phyloP scores from a whole-genome alignment of 2,888 invertebrate species.

The Tiliacea citrago region DNA sequence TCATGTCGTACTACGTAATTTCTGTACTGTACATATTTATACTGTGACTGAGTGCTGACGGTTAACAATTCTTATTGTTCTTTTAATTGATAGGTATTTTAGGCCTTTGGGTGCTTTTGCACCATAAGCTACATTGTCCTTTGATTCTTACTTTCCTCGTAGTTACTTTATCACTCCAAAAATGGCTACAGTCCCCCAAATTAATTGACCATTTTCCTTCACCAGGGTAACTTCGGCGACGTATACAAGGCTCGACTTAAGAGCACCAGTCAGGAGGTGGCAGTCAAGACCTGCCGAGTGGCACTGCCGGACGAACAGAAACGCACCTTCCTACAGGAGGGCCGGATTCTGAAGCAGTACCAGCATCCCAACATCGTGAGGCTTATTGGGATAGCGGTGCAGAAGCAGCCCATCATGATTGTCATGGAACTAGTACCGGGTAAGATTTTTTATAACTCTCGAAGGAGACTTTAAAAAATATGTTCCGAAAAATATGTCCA shows the following conservation, averaged over 20 bases:
- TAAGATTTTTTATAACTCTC: slow-evolving; percentile 69
- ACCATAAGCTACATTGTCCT: neutral
- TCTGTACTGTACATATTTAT: no score
- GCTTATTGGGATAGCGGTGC: slow-evolving; percentile 99
- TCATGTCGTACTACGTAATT: no score
- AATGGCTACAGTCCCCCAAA: neutral
- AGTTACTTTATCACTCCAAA: neutral
- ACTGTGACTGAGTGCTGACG: no score
- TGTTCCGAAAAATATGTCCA: neutral
- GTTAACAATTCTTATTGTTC: no score
- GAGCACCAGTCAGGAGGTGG: slow-evolving; percentile 96
- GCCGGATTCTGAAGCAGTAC: slow-evolving; percentile 98
- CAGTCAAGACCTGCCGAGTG: slow-evolving; percentile 98
- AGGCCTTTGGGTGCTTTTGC: neutral
- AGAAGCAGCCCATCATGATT: slow-evolving; percentile 99
- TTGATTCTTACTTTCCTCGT: neutral
- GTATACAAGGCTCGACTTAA: slow-evolving; percentile 97
- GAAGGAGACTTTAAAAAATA: no score
- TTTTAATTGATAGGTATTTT: neutral
- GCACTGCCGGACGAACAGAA: slow-evolving; percentile 98
- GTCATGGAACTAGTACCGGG: slow-evolving; percentile 99
- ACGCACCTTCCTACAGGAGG: slow-evolving; percentile 98
- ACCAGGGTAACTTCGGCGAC: slow-evolving; percentile 99
- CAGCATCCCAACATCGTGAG: slow-evolving; percentile 99
- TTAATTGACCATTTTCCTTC: slow-evolving; percentile 8